Conservation (phyloP, 2,888 invertebrate species). For the Mesorhabditis belari region DNA sequence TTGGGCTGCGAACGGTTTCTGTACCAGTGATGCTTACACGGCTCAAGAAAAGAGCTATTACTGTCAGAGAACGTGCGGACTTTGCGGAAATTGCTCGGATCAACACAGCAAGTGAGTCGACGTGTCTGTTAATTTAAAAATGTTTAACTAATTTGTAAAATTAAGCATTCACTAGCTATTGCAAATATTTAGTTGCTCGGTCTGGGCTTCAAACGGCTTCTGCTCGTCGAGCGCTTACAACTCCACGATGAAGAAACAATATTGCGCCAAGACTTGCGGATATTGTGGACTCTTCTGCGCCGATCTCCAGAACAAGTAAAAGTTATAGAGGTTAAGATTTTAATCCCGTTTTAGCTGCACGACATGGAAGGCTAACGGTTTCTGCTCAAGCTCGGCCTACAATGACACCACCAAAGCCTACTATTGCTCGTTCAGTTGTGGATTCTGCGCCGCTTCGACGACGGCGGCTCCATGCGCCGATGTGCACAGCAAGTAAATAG, state of each 20-base stretch:
- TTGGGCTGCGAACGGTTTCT: not conserved
- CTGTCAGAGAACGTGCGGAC: not conserved
- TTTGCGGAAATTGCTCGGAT: not conserved
- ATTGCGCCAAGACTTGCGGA: not conserved
- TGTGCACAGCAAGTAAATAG: too few relatives aligned
- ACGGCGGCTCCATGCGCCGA: too few relatives aligned
- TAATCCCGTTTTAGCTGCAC: not conserved
- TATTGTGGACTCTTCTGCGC: not conserved
- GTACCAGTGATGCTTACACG: not conserved
- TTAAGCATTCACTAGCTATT: too few relatives aligned
- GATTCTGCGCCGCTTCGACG: not conserved
- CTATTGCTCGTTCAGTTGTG: not conserved
- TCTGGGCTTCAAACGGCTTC: not conserved
- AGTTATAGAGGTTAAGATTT: not conserved
- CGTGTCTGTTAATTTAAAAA: not conserved
- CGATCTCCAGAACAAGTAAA: not conserved
- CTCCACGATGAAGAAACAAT: not conserved
- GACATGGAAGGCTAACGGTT: not conserved
- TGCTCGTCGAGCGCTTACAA: not conserved
- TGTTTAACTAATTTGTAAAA: too few relatives aligned
- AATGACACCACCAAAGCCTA: not conserved
- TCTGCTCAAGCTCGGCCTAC: not conserved
- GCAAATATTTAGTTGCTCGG: not conserved
- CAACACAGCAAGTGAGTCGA: not conserved
- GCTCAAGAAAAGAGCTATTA: not conserved